Conservation (phyloP, 2,113 vertebrate genomes). For the Herpetotheres cachinnans region DNA sequence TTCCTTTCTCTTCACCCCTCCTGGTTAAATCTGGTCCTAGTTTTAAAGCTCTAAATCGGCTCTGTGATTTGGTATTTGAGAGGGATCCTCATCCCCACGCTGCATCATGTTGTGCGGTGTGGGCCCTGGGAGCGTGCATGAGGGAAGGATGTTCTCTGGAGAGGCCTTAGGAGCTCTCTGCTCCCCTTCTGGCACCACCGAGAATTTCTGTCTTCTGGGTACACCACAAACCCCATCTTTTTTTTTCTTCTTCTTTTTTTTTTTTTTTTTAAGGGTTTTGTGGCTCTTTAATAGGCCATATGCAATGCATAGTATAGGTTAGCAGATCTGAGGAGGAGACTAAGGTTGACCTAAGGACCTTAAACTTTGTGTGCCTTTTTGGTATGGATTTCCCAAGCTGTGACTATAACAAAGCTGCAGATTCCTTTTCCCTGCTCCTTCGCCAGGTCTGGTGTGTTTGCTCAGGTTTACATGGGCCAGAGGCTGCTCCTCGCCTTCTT, state of each 20-base stretch:
- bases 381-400: neutral
- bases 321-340: neutral
- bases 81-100: rapidly evolving
- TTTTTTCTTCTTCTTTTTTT: too few relatives aligned
- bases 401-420: neutral
- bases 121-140: rapidly evolving
- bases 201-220: neutral
- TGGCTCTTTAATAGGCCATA: neutral
- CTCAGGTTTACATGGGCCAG: neutral
- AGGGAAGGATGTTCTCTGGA: neutral
- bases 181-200: neutral
- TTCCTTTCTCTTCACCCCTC: neutral
- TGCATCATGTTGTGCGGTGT: rapidly evolving
- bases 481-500: neutral
- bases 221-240: neutral
- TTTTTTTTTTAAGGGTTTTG: neutral
- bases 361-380: neutral
- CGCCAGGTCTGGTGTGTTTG: neutral
- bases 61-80: neutral
- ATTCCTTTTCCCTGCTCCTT: neutral
- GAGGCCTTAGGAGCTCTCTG: neutral
- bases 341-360: neutral
- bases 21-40: neutral
- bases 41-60: neutral
- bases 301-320: neutral